These are phyloP conservation scores for Podarcis lilfordi DNA, from an alignment of 2,797 vertebrate genomes.

Conservation along the genomic window DNA sequence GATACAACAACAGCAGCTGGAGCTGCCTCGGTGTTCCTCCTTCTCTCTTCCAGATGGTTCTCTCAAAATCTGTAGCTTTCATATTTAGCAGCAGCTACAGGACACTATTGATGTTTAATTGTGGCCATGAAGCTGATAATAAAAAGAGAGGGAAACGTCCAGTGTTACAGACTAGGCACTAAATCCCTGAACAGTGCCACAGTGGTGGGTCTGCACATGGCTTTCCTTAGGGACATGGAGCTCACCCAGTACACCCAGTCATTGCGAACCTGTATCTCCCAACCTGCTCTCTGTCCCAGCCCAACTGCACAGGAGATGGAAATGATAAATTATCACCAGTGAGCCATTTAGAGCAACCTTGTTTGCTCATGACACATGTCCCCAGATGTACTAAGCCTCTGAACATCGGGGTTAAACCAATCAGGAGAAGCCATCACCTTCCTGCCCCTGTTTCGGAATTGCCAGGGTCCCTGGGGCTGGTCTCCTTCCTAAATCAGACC, in stretches of 20 bases:
- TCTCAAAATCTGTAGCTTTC: background rate
- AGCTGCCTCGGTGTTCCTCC: constrained; percentile 23
- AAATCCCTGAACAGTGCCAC: background rate
- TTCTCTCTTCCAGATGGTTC: constrained; percentile 24
- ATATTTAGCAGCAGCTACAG: background rate
- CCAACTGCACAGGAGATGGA: background rate
- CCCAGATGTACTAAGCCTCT: background rate
- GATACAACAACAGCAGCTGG: constrained; percentile 28
- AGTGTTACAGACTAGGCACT: background rate
- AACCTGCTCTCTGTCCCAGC: background rate
- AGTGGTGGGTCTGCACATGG: background rate
- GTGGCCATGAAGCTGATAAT: background rate
- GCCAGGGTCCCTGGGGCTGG: background rate
- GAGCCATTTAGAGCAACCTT: background rate
- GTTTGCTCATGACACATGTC: background rate
- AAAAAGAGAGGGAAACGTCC: background rate
- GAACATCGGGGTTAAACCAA: background rate
- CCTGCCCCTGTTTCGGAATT: background rate
- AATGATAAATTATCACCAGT: background rate
- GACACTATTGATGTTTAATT: background rate
- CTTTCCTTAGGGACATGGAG: background rate
- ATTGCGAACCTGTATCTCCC: background rate
- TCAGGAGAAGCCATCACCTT: background rate
- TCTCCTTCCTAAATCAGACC: background rate
- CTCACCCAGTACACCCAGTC: background rate